phyloP scores from a whole-genome alignment of 2,113 vertebrate species.

The Planiliza haematocheilus region DNA sequence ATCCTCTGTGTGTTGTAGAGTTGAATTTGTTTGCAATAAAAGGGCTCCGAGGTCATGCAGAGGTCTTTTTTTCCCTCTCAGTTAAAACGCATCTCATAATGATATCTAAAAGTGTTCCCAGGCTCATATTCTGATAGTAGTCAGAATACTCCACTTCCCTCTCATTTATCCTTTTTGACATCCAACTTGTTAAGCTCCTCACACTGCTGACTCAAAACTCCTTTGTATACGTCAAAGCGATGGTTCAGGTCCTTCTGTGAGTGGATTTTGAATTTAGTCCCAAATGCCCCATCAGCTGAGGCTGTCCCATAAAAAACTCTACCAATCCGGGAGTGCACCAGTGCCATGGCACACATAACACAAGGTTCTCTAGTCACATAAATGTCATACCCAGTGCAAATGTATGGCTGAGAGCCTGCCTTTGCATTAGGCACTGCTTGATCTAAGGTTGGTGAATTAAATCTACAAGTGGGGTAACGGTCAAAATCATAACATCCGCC shows the following conservation, averaged over 20 bases:
- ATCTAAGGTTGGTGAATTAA: background rate
- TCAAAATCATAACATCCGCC: slow-evolving; percentile 80
- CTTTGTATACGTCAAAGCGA: slow-evolving; percentile 87
- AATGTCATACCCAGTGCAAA: slow-evolving; percentile 90
- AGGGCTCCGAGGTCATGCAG: too few relatives aligned
- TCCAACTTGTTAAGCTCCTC: slow-evolving; percentile 46
- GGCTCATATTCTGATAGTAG: background rate
- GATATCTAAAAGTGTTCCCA: too few relatives aligned
- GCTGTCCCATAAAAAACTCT: slow-evolving; percentile 87
- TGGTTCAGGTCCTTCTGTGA: slow-evolving; percentile 87
- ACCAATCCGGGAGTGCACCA: slow-evolving; percentile 89
- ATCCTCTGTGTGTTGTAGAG: too few relatives aligned
- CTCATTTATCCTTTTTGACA: background rate
- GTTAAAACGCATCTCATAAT: too few relatives aligned
- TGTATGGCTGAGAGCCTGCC: slow-evolving; percentile 78
- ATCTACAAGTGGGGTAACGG: slow-evolving; percentile 75
- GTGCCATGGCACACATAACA: slow-evolving; percentile 91
- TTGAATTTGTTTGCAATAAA: too few relatives aligned
- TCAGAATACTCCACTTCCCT: background rate
- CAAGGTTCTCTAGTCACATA: slow-evolving; percentile 91
- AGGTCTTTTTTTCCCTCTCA: too few relatives aligned
- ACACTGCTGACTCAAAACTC: slow-evolving; percentile 83
- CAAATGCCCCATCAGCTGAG: slow-evolving; percentile 85
- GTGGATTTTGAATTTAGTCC: slow-evolving; percentile 87
- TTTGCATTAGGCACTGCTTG: background rate